Evolutionary conservation across 1,140 invertebrate genomes (phyloP), one percentile per base, ranked within the genome.

Genomic region (Drosophila bifasciata): DNA sequence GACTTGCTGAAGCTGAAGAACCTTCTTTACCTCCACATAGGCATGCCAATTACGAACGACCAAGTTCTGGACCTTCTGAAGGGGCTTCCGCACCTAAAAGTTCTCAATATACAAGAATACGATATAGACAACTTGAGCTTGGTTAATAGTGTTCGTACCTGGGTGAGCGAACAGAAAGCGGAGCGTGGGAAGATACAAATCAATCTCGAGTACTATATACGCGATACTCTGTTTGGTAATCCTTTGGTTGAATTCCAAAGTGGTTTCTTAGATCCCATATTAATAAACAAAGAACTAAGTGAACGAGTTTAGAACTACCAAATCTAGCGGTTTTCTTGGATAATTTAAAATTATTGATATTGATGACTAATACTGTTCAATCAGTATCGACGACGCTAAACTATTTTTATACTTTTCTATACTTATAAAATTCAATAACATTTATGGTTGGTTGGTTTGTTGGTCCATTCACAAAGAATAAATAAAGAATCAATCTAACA

Each of bases 21-120:
- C 2, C 7, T 78, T 1, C 39, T 78, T 17, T 60, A 44, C 5
- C 46, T 78, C 3, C 39, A 67, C 17, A 28, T 78, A 3, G 6
- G 19, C 0, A 67, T 57, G 55, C 36, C 17, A 1, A 15, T 78
- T 8, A 72, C 39, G 5, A 51, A 67, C 16, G 0, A 28, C 0
- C 7, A 73, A 2, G 11, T 78, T 0, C 1, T 78, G 16, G 11
- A 45, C 3, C 45, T 78, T 15, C 16, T 78, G 3, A 5, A 15
- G 3, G 46, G 43, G 6, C 46, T 45, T 4, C 32, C 45, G 1
- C 21, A 15, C 0, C 43, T 78, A 5, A 21, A 7, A 0, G 17
- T 51, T 0, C 43, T 78, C 1, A 45, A 45, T 40, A 39, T 67
- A 1, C 32, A 13, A 1, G 9, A 9, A 7, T 21, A 21, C 19